These are phyloP conservation scores for Hecatera dysodea DNA, from an alignment of 2,888 invertebrate genomes.

Conservation along the genomic window DNA sequence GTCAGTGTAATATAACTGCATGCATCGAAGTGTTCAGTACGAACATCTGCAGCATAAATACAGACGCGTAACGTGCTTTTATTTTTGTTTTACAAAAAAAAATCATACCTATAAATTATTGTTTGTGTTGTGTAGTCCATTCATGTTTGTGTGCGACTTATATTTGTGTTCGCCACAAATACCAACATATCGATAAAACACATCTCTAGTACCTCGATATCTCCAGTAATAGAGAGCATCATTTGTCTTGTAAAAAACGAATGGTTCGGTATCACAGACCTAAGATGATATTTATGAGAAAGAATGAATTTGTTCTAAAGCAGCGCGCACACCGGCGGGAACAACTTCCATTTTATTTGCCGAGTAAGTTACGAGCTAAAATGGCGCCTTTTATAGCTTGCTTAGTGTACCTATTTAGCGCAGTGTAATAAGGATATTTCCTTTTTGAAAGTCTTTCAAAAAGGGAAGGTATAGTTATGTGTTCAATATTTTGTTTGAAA, in stretches of 20 bases:
- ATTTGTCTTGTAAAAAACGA: constrained; percentile 61
- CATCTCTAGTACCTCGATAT: constrained; percentile 43
- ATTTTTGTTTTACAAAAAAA: too few relatives aligned
- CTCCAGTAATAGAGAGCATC: constrained; percentile 30
- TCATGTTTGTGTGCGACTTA: too few relatives aligned
- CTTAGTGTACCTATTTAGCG: constrained; percentile 19
- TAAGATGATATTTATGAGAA: constrained; percentile 59
- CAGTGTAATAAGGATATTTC: background rate
- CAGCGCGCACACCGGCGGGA: constrained; percentile 31
- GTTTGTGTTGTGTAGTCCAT: too few relatives aligned
- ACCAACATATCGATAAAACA: constrained; percentile 32
- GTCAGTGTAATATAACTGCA: too few relatives aligned
- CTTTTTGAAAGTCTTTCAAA: background rate
- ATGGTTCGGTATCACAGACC: constrained; percentile 47
- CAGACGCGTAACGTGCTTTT: too few relatives aligned
- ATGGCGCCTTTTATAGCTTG: constrained; percentile 4
- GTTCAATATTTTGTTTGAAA: too few relatives aligned
- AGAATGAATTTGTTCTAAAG: constrained; percentile 28
- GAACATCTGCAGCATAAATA: too few relatives aligned
- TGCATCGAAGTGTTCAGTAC: too few relatives aligned
- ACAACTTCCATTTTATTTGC: constrained; percentile 28
- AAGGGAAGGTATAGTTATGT: too few relatives aligned
- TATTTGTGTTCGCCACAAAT: constrained; percentile 26
- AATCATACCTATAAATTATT: too few relatives aligned
- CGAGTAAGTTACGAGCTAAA: constrained; percentile 20